phyloP scores from a whole-genome alignment of 2,113 vertebrate genomes.

The Sterrhoptilus dennistouni region DNA sequence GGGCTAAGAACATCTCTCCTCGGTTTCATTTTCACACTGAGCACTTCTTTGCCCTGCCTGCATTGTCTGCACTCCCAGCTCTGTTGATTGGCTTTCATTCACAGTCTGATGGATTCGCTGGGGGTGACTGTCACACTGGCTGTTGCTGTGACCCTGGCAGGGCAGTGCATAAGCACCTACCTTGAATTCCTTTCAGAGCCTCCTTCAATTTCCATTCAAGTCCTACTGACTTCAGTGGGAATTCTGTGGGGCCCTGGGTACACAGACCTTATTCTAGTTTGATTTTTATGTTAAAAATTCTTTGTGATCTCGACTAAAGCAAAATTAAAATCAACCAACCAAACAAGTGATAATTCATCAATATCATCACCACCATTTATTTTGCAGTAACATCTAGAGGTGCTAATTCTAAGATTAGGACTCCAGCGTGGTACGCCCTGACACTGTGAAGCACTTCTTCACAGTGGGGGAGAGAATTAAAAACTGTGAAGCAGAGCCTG shows the following conservation, averaged over 20 bases:
- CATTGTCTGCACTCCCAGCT: neutral
- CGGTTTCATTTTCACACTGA: neutral
- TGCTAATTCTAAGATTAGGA: neutral
- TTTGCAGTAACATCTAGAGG: neutral
- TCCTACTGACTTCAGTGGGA: neutral
- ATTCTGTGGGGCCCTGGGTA: neutral
- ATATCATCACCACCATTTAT: neutral
- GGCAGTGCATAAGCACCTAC: neutral
- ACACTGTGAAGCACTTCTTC: neutral
- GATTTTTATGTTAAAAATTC: neutral
- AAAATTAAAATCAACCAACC: neutral
- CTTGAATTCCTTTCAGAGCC: neutral
- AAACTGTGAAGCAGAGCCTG: neutral
- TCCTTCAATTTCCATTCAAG: neutral
- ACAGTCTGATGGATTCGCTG: neutral
- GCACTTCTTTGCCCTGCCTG: neutral
- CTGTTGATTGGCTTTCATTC: neutral
- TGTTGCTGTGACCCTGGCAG: neutral
- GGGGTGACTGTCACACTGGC: neutral
- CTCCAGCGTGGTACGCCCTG: neutral
- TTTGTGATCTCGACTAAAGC: neutral
- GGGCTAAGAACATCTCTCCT: slow-evolving; percentile 3
- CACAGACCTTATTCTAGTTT: neutral
- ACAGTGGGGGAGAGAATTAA: neutral
- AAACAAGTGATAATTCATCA: neutral